Base-by-base conservation (phyloP, 2,888 invertebrate genomes). In the Campoplex capitator region DNA sequence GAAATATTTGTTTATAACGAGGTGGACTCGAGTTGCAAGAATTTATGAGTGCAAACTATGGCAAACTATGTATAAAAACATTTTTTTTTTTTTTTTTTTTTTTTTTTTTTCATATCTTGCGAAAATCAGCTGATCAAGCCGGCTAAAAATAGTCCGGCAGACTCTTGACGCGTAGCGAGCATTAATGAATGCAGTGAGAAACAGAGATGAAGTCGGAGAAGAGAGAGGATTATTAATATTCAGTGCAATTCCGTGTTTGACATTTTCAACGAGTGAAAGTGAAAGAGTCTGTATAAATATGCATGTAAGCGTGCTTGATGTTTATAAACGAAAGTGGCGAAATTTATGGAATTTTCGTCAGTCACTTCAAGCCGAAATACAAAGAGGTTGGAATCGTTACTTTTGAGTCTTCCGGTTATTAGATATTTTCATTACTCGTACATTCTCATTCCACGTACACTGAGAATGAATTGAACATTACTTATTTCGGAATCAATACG, bases 171-270 rank as follows among this genome's bases (percentile, higher is more conserved):
- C 54, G 54, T 73, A 38, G 48, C 58, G 35, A 9, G 71, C 48
- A 56, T 51, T 51, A 48, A 58, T 28, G 28, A 23, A 45, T 56
- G 35, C 32, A 56, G 35, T 11, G 54, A 48, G 38, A 23, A 6
- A 35, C 48, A 73, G 51, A 28, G 79, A 28, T 65, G 58, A 42
- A 56, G 51, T 42, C 42, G 67, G 78, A 51, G 48, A 65, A 58
- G 32, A n/a, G 62, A 45, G 62, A 65, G 51, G 79, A 87, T 88
- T 89, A 89, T 89, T 90, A 88, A 89, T 89, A 90, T 90, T 88
- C 88, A 88, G 80, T 78, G 51, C 86, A 87, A 84, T 83, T 78
- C 75, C 89, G 89, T 81, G 87, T 84, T 87, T 85, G 87, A 84
- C 88, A 78, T 88, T 70, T 85, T 79, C 78, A 78, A 82, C 73